Evolutionary conservation across 2,888 invertebrate species (phyloP).

Genomic region (Oscheius sp.): DNA sequence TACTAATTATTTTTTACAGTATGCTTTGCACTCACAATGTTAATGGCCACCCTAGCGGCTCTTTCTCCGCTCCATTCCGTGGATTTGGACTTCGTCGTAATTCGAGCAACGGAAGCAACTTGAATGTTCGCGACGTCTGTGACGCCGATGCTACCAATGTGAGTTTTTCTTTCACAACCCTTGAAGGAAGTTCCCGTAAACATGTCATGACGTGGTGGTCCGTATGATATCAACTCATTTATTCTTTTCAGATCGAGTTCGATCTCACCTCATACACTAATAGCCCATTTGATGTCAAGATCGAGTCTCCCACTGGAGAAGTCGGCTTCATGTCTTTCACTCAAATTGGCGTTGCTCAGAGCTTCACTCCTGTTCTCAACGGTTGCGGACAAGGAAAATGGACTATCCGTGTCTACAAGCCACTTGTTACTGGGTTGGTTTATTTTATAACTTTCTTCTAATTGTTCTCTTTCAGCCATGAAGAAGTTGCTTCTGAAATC

Average conservation of each 20-base stretch:
- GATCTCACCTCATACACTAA: slow-evolving; percentile 45
- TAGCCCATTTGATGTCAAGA: slow-evolving; percentile 43
- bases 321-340: slow-evolving; percentile 45
- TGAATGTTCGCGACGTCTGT: slow-evolving; percentile 6
- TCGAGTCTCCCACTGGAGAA: slow-evolving; percentile 59
- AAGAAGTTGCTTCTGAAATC: slow-evolving; percentile 34
- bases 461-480: slow-evolving; percentile 33
- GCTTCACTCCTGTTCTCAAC: slow-evolving; percentile 48
- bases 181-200: neutral
- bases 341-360: slow-evolving; percentile 36
- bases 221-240: neutral
- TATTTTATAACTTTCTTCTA: neutral
- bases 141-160: slow-evolving; percentile 30
- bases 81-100: slow-evolving; percentile 23
- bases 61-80: neutral
- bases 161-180: neutral
- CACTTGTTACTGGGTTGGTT: slow-evolving; percentile 38
- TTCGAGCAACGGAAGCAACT: slow-evolving; percentile 8
- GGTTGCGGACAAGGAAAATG: slow-evolving; percentile 62
- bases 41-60: neutral
- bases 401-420: slow-evolving; percentile 49
- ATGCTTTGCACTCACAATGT: neutral
- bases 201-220: neutral
- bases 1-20: neutral
- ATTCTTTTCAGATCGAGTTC: slow-evolving; percentile 56